Evolutionary conservation across 1,140 invertebrate genomes (phyloP).

Genomic region (Magallana ariakensis): DNA sequence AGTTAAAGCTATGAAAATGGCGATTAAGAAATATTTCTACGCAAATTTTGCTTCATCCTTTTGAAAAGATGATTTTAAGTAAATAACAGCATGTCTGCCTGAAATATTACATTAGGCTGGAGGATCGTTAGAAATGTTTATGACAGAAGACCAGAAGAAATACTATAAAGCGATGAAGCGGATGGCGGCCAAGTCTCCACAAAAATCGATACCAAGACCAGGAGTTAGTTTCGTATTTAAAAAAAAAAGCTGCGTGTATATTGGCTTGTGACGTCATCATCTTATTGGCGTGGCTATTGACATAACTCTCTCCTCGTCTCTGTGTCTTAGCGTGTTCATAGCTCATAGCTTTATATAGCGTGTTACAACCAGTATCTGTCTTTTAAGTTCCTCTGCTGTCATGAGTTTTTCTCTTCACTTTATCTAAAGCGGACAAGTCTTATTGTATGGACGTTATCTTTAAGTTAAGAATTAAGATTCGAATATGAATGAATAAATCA

Average conservation of each 20-base stretch:
- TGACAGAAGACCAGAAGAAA: constrained; percentile 99
- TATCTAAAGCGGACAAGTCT: too few species aligned
- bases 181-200: constrained; percentile 98
- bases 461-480: neutral
- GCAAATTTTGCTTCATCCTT: too few species aligned
- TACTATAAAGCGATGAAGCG: constrained; percentile 99
- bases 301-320: constrained; percentile 23
- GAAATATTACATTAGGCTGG: constrained; percentile 84
- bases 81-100: constrained; percentile 1
- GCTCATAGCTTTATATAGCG: constrained; percentile 19
- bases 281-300: neutral
- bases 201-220: constrained; percentile 98
- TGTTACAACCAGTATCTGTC: neutral
- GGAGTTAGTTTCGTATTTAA: constrained; percentile 77
- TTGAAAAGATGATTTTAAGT: too few species aligned
- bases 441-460: too few species aligned
- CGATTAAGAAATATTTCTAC: too few species aligned
- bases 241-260: constrained; percentile 7
- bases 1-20: too few species aligned
- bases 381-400: neutral
- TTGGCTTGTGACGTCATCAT: constrained; percentile 19
- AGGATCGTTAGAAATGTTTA: constrained; percentile 99
- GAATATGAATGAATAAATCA: neutral
- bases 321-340: constrained; percentile 18
- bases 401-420: neutral